Percentiles rank a stretch among this genome's conserved stretches.
phyloP scores from a whole-genome alignment of 2,113 vertebrate species.

The Diadophis punctatus region DNA sequence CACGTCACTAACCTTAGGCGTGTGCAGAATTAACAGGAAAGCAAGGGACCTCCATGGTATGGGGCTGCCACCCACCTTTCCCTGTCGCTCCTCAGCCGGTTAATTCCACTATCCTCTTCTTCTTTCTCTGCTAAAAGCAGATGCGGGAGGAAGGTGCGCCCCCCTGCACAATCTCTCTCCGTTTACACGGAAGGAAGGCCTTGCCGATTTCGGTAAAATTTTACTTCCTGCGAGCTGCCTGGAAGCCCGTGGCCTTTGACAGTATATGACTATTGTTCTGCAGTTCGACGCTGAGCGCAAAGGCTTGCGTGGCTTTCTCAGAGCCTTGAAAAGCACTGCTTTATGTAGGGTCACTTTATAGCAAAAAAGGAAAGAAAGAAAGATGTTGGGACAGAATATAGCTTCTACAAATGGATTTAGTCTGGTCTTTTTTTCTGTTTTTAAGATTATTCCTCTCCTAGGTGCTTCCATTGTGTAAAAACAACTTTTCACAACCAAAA shows the following conservation, averaged over 20 bases:
- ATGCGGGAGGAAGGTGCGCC: not conserved
- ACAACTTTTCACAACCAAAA: conserved; percentile 12
- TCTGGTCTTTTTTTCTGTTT: not conserved
- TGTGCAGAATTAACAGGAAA: conserved; percentile 64
- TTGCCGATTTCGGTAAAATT: not conserved
- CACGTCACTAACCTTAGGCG: conserved; percentile 70
- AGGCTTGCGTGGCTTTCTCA: not conserved
- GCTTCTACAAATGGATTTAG: not conserved
- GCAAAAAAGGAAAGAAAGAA: not conserved
- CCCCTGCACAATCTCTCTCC: not conserved
- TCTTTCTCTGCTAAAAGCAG: not conserved
- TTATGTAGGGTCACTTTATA: not conserved
- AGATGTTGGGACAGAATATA: not conserved
- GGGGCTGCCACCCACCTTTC: not conserved
- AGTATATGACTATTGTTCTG: not conserved
- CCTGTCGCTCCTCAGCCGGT: conserved; percentile 5
- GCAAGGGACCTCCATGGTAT: conserved; percentile 41
- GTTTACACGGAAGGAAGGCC: not conserved
- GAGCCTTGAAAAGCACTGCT: not conserved
- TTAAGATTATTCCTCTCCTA: not conserved
- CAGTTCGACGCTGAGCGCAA: not conserved
- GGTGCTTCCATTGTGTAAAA: not conserved
- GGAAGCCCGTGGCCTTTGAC: not conserved
- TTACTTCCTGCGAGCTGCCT: not conserved
- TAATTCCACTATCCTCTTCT: conserved; percentile 25